phyloP scores from a whole-genome alignment of 2,888 invertebrate genomes.

The Caenorhabditis plicata region DNA sequence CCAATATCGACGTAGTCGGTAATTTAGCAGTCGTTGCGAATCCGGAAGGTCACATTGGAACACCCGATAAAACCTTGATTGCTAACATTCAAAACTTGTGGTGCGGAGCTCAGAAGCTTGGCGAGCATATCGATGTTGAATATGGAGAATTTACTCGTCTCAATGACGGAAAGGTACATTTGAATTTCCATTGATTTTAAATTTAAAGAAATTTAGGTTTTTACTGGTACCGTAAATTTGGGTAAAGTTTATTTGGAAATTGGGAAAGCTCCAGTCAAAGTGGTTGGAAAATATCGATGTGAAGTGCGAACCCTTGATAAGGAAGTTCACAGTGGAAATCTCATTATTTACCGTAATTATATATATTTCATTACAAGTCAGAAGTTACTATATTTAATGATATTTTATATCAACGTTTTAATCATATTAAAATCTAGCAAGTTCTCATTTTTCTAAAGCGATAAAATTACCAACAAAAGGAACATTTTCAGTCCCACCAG shows the following conservation, averaged over 20 bases:
- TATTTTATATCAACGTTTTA: too few relatives aligned
- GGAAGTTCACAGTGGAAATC: constrained; percentile 35
- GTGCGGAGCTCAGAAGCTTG: constrained; percentile 41
- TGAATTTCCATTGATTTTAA: not conserved
- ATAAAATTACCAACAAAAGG: not conserved
- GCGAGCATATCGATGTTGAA: constrained; percentile 31
- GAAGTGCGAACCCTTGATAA: constrained; percentile 41
- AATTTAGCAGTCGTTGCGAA: constrained; percentile 38
- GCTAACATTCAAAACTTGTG: constrained; percentile 36
- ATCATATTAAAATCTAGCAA: too few relatives aligned
- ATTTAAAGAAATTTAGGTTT: constrained; percentile 20
- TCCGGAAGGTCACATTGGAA: constrained; percentile 26
- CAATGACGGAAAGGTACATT: constrained; percentile 31
- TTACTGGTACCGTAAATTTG: constrained; percentile 23
- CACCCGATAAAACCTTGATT: constrained; percentile 19
- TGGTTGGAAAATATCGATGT: constrained; percentile 41
- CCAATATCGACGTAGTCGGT: constrained; percentile 33
- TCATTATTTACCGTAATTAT: constrained; percentile 37
- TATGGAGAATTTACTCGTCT: constrained; percentile 42
- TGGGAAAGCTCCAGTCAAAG: constrained; percentile 26
- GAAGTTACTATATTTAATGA: too few relatives aligned
- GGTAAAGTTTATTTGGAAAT: constrained; percentile 35
- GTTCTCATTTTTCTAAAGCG: too few relatives aligned
- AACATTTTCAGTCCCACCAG: constrained; percentile 34
- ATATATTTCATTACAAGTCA: not conserved